These are phyloP conservation scores for Empidonax alnorum DNA, from an alignment of 2,113 vertebrate species.

Conservation along the genomic window DNA sequence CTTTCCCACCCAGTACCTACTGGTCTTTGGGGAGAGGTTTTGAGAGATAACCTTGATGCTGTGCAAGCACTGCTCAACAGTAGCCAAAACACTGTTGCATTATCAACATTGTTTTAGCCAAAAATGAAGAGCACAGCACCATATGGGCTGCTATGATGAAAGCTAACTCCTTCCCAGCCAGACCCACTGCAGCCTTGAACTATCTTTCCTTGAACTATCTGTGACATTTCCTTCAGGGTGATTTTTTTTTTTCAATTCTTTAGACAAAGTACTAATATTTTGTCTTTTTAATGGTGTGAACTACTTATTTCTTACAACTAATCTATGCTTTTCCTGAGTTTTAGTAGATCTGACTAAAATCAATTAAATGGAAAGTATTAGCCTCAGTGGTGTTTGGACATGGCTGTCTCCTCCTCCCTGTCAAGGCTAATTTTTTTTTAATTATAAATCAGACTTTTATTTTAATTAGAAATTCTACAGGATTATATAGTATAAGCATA, in stretches of 20 bases:
- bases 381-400: not conserved
- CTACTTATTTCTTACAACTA: not conserved
- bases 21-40: not conserved
- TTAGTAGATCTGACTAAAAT: not conserved
- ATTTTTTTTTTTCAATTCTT: not conserved
- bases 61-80: not conserved
- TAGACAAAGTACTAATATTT: not conserved
- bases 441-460: not conserved
- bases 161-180: not conserved
- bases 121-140: not conserved
- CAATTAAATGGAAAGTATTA: not conserved
- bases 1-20: not conserved
- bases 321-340: not conserved
- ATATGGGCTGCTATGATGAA: not conserved
- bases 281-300: not conserved
- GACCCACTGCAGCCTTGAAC: not conserved
- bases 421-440: not conserved
- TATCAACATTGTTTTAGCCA: not conserved
- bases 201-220: not conserved
- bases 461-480: not conserved
- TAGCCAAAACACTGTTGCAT: not conserved
- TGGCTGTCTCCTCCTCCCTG: not conserved
- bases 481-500: not conserved
- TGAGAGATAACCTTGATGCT: not conserved
- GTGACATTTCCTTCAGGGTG: not conserved